Evolutionary conservation across 2,888 invertebrate species (phyloP).

Genomic region (Branchinecta sandiegonensis): DNA sequence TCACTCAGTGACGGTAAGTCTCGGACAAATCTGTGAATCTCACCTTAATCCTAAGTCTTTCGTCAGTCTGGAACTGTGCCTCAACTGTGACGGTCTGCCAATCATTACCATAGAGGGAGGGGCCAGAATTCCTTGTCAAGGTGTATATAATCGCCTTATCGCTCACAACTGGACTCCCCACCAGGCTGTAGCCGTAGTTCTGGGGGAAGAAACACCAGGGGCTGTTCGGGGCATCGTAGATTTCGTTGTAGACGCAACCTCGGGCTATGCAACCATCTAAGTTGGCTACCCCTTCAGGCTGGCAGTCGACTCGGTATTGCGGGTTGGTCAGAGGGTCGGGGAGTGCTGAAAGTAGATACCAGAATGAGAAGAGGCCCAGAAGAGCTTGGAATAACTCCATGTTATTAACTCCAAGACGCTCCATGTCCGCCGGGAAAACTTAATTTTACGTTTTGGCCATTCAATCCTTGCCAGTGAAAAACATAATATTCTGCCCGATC

Average conservation of each 20-base stretch:
- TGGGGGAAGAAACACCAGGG: conserved; percentile 7
- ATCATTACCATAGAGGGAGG: conserved; percentile 22
- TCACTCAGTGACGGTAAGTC: too few species aligned
- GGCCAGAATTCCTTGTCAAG: background rate
- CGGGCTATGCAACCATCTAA: background rate
- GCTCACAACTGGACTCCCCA: background rate
- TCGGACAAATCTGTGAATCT: background rate
- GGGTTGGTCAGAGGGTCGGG: conserved; percentile 3
- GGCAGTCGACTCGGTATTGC: conserved; percentile 5
- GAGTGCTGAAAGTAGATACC: background rate
- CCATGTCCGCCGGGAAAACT: too few species aligned
- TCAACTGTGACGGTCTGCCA: conserved; percentile 18
- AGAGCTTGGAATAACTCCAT: too few species aligned
- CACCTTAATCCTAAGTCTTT: conserved; percentile 22
- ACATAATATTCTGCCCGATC: too few species aligned
- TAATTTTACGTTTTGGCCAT: too few species aligned
- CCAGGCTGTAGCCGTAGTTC: conserved; percentile 8
- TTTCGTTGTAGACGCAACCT: background rate
- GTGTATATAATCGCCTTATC: conserved; percentile 11
- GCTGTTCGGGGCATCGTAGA: background rate
- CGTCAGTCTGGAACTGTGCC: conserved; percentile 21
- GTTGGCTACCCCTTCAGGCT: background rate
- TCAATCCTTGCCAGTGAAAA: too few species aligned
- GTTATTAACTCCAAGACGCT: too few species aligned
- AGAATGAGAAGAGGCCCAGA: too few species aligned